Evolutionary conservation across 1,140 invertebrate genomes (phyloP).

Genomic region (Limonius californicus): DNA sequence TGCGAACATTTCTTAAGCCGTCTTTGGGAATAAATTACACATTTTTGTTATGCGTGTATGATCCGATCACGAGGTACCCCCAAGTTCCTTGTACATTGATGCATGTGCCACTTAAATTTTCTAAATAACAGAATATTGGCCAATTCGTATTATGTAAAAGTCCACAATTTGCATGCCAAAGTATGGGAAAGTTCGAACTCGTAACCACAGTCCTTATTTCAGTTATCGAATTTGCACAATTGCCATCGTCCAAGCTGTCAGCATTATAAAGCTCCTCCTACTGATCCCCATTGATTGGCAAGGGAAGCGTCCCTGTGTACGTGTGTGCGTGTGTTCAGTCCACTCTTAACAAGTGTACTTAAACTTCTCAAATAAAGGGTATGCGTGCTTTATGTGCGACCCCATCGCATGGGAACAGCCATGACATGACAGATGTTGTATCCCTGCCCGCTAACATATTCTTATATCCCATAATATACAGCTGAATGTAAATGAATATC

Average conservation of each 20-base stretch:
- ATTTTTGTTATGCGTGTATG: neutral
- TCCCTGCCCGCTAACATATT: neutral
- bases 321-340: constrained; percentile 9
- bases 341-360: constrained; percentile 20
- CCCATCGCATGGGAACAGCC: constrained; percentile 35
- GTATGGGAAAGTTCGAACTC: neutral
- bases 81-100: neutral
- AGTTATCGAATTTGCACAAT: constrained; percentile 15
- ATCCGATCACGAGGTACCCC: constrained; percentile 4
- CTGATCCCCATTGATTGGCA: constrained; percentile 16
- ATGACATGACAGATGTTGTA: constrained; percentile 39
- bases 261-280: constrained; percentile 7
- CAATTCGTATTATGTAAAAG: constrained; percentile 1
- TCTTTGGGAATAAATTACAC: neutral
- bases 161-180: neutral
- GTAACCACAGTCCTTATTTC: neutral
- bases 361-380: constrained; percentile 38
- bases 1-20: neutral
- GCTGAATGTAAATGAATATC: neutral
- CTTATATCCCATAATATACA: neutral
- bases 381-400: constrained; percentile 32
- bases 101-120: neutral
- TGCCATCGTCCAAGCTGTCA: constrained; percentile 7
- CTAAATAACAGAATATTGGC: neutral
- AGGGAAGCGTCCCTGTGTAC: constrained; percentile 7